phyloP scores from a whole-genome alignment of 2,797 vertebrate species.

The Holocentrus rufus region DNA sequence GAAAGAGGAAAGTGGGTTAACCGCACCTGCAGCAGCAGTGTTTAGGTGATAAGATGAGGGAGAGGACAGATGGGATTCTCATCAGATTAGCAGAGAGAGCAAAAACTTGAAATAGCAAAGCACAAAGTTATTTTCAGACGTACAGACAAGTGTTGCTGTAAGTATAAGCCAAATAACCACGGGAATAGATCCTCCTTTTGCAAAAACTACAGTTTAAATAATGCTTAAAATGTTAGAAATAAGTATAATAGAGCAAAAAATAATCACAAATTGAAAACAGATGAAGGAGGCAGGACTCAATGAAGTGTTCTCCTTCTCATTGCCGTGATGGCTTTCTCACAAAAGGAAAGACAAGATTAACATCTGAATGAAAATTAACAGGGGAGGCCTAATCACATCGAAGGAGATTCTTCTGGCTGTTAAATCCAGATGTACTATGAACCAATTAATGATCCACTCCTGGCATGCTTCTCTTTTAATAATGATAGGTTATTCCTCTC shows the following conservation, averaged over 20 bases:
- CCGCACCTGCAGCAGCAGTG: constrained; percentile 18
- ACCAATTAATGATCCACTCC: constrained; percentile 4
- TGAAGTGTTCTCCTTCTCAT: too few relatives aligned
- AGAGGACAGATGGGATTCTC: constrained; percentile 15
- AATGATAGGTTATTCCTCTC: neutral
- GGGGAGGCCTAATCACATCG: neutral
- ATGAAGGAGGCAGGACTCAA: too few relatives aligned
- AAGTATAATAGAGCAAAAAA: too few relatives aligned
- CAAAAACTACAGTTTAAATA: too few relatives aligned
- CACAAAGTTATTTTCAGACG: neutral
- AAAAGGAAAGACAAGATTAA: neutral
- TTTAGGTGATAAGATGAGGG: constrained; percentile 8
- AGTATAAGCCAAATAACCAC: too few relatives aligned
- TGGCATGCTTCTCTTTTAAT: constrained; percentile 4
- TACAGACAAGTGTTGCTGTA: neutral
- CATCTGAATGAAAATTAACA: neutral
- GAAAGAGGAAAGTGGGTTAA: constrained; percentile 9
- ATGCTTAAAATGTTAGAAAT: too few relatives aligned
- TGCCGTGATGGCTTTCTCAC: too few relatives aligned
- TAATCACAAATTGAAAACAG: too few relatives aligned
- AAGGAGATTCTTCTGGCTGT: neutral
- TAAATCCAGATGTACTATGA: constrained; percentile 9
- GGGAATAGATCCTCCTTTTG: too few relatives aligned
- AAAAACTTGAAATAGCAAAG: neutral
- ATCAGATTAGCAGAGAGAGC: constrained; percentile 26